Percentiles rank a stretch among this genome's conserved stretches.
phyloP scores from a whole-genome alignment of 1,140 invertebrate genomes.

The Dufourea novaeangliae region DNA sequence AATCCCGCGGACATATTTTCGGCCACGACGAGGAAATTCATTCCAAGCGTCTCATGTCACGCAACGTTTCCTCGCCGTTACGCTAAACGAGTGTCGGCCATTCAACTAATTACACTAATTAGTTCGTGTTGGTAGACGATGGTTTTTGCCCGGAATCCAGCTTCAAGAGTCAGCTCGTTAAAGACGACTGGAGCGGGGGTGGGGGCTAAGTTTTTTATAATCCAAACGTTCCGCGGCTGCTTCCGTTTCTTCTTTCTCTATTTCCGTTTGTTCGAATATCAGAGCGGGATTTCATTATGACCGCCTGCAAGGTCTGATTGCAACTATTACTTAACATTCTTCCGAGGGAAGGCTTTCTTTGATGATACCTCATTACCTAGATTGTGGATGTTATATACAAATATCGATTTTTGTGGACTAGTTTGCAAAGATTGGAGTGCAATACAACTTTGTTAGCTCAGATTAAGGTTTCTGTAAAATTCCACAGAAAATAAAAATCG shows the following conservation, averaged over 20 bases:
- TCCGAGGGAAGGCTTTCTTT: neutral
- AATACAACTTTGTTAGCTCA: too few species aligned
- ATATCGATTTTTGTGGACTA: too few species aligned
- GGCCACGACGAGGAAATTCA: neutral
- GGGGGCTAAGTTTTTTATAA: neutral
- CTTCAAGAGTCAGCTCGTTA: constrained; percentile 21
- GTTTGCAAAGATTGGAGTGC: too few species aligned
- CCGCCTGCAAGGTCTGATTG: neutral
- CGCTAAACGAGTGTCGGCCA: constrained; percentile 10
- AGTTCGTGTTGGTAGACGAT: constrained; percentile 19
- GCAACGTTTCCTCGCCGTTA: neutral
- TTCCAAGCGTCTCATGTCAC: neutral
- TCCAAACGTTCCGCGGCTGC: neutral
- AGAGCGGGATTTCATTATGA: constrained; percentile 5
- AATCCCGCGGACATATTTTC: neutral
- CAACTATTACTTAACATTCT: neutral
- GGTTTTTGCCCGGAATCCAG: constrained; percentile 24
- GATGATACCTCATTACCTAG: neutral
- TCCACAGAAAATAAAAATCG: too few species aligned
- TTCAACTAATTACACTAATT: constrained; percentile 48
- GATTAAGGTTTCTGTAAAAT: too few species aligned
- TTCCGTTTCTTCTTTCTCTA: neutral
- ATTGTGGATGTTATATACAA: too few species aligned
- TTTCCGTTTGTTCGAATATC: neutral
- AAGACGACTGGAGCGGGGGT: constrained; percentile 21